Evolutionary conservation across 2,797 vertebrate genomes (phyloP), one percentile per base, ranked within the genome.

Genomic region (Poecilia gillii): DNA sequence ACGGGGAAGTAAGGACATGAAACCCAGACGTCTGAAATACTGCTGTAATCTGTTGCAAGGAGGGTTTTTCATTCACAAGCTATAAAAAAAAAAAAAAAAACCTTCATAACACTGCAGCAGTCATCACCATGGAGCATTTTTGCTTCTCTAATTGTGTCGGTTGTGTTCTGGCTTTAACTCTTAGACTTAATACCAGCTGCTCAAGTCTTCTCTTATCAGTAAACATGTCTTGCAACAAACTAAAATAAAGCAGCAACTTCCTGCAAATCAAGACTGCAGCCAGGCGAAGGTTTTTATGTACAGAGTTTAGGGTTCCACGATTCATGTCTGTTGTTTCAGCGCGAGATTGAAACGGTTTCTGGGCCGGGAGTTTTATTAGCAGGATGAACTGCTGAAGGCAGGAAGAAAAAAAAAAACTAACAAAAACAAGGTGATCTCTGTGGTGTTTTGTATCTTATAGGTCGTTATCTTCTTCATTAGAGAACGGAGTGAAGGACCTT

Each of bases 1-100:
- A 79, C 83, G 77, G 72, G 72, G 36, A 66, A 82, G 78, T 47
- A 31, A 33, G 68, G 75, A 82, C 74, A 75, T 84, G 71, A 81
- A 81, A 86, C 73, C 39, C 79, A 80, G 79, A 79, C 51, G 62
- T 47, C 77, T 80, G 72, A 83, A 78, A 86, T 49, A 53, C 55
- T 71, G 47, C 47, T 59, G 31, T 64, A 9, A n/a, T 36, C 36
- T 81, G 80, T 41, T 81, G 51, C 39, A 81, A 73, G 71, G n/a
- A 62, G 51, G 13, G 4, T 79, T 31, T 41, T 80, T 78, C 14
- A 7, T 59, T 81, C 33, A 45, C 1, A 79, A 45, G 33, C 79
- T 1, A 0, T 46, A 39, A 6, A 20, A 6, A 59, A 51, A 47
- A 39, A 6, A 20, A 6, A 59, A 51, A 47, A 41, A 47, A 12